Base-by-base conservation (phyloP, 1,140 invertebrate species). In the Eupeodes corollae region DNA sequence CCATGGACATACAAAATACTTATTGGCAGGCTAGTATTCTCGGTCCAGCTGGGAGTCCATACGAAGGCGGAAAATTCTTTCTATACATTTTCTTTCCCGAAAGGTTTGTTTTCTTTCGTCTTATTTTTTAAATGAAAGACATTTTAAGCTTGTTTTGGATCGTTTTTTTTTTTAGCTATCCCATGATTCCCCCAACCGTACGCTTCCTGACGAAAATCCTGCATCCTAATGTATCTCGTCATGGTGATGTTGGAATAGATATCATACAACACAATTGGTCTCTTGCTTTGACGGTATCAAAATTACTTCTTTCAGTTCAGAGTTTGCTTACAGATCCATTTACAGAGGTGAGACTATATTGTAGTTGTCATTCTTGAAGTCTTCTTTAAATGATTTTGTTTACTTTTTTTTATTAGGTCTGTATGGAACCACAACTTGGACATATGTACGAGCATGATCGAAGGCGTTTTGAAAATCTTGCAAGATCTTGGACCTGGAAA, bases 221-320 rank as follows among this genome's bases (percentile, higher is more conserved):
- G 58, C 92, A 97, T 73, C 91, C 92, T 5, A 97, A 97, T 70
- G 84, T 97, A 30, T 93, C 89, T 19, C 78, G 91, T 11, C 91
- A 96, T 66, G 92, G 91, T n/a, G 91, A 95, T 71, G 89, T 95
- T 49, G 91, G 91, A 31, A 88, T 95, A 49, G 92, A 95, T 71
- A 93, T 88, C 12, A 91, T 96, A 59, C 87, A 91, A 61, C 88
- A 94, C 68, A 95, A 95, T 70, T 96, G 92, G 92, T 92, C 88
- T 32, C 71, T 95, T 44, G 91, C 91, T 11, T 70, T 96, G 19
- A 94, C 91, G 12, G 86, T 95, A 61, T 85, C 87, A 37, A 95
- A 96, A 64, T 80, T 91, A 38, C 77, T 92, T 45, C 82, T 91
- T 40, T 91, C 87, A 47, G 83, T 92, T 44, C 91, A 95, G 75